Evolutionary conservation across 2,113 vertebrate genomes (phyloP).

Genomic region (Antidorcas marsupialis): DNA sequence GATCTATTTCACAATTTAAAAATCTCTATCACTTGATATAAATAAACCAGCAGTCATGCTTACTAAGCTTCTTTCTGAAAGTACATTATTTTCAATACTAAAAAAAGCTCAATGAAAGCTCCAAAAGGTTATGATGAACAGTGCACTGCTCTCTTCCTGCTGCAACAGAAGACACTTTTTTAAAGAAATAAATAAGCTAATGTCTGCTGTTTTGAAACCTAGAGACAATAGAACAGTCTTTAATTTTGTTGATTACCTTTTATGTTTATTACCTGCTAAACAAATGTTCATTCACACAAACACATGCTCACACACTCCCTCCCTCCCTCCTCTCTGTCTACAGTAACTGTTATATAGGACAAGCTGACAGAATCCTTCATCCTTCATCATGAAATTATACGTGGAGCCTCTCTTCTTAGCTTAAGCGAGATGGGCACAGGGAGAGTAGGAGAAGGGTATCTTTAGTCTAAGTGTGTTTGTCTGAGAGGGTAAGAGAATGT

Average conservation of each 20-base stretch:
- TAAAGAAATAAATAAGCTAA: neutral
- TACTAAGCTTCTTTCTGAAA: constrained; percentile 14
- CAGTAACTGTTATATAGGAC: neutral
- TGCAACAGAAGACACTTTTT: neutral
- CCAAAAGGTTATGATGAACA: neutral
- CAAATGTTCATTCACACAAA: neutral
- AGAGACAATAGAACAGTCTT: neutral
- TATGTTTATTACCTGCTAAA: neutral
- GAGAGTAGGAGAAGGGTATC: neutral
- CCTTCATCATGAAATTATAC: neutral
- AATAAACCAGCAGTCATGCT: constrained; percentile 3
- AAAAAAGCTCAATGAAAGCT: constrained; percentile 10
- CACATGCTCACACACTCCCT: neutral
- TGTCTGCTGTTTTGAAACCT: constrained; percentile 4
- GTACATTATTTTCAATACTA: neutral
- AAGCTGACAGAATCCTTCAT: neutral
- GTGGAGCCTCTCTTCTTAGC: neutral
- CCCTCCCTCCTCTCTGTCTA: neutral
- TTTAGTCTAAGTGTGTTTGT: neutral
- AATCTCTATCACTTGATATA: neutral
- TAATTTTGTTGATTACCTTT: neutral
- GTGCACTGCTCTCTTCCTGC: neutral
- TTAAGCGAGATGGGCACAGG: neutral
- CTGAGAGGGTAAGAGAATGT: neutral
- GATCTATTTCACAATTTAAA: constrained; percentile 1